phyloP scores from a whole-genome alignment of 2,888 invertebrate species.

The Sturmia bella region DNA sequence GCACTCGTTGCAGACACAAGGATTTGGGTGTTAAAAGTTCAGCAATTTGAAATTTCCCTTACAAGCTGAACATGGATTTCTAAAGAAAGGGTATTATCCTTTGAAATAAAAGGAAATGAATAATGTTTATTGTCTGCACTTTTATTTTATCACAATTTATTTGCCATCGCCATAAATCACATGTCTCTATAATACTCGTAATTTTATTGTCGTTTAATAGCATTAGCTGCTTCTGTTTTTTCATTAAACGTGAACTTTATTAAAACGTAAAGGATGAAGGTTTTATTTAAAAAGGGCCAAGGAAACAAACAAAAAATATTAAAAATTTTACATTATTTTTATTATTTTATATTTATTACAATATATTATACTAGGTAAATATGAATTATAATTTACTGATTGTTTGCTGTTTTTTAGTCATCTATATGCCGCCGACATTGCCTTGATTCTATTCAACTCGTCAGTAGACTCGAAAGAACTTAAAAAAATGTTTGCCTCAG shows the following conservation, averaged over 20 bases:
- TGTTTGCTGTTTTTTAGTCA: no score
- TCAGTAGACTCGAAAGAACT: no score
- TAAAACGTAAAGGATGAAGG: slow-evolving; percentile 40
- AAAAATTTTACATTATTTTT: neutral
- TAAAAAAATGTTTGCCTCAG: no score
- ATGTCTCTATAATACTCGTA: slow-evolving; percentile 41
- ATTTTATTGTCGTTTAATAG: slow-evolving; percentile 64
- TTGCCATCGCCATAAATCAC: slow-evolving; percentile 54
- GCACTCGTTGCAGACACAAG: neutral
- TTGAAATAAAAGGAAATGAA: slow-evolving; percentile 1
- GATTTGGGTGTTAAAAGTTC: slow-evolving; percentile 8
- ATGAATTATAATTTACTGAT: no score
- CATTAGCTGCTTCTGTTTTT: slow-evolving; percentile 44
- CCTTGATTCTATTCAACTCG: no score
- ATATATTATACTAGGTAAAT: no score
- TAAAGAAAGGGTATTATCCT: neutral
- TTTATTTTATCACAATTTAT: slow-evolving; percentile 15
- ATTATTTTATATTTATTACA: no score
- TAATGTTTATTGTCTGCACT: slow-evolving; percentile 38
- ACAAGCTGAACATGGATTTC: neutral
- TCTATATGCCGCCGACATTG: no score
- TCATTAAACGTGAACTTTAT: slow-evolving; percentile 50
- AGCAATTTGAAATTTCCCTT: slow-evolving; percentile 11
- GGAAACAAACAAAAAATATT: neutral
- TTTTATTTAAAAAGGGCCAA: neutral